phyloP scores from a whole-genome alignment of 2,888 invertebrate genomes.

The Notodromas monacha region DNA sequence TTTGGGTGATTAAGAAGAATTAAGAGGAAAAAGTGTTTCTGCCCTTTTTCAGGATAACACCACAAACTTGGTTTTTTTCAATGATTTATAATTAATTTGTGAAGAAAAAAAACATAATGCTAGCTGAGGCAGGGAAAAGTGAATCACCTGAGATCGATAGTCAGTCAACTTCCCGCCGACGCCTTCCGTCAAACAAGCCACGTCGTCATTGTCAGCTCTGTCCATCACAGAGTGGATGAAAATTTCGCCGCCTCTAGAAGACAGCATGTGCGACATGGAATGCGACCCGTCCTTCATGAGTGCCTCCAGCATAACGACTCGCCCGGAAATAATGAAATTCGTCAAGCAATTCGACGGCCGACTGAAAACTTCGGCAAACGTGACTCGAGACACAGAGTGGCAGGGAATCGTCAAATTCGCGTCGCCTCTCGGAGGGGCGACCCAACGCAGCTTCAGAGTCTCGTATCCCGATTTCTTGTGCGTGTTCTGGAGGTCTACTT shows the following conservation, averaged over 20 bases:
- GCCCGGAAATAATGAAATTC: constrained; percentile 74
- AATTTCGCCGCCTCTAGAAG: constrained; percentile 78
- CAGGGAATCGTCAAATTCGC: no score
- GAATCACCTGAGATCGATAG: constrained; percentile 30
- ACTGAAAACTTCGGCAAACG: constrained; percentile 56
- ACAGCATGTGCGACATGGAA: constrained; percentile 62
- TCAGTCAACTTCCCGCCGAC: constrained; percentile 74
- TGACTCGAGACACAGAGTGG: no score
- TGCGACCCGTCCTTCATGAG: constrained; percentile 40
- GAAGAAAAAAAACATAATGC: constrained; percentile 7
- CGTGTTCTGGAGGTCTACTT: no score
- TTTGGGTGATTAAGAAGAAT: no score
- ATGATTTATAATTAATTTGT: constrained; percentile 7
- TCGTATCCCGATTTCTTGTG: constrained; percentile 35
- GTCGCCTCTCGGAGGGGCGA: no score
- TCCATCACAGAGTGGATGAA: constrained; percentile 68
- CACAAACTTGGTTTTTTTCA: constrained; percentile 8
- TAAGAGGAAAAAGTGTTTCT: no score
- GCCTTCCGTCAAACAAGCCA: constrained; percentile 76
- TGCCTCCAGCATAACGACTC: constrained; percentile 71
- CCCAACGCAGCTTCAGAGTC: constrained; percentile 76
- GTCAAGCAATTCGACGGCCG: constrained; percentile 86
- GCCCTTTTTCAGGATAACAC: constrained; percentile 12
- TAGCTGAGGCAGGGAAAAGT: constrained; percentile 5
- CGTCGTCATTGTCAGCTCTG: no score